phyloP scores from a whole-genome alignment of 2,797 vertebrate genomes.

The Mareca penelope region DNA sequence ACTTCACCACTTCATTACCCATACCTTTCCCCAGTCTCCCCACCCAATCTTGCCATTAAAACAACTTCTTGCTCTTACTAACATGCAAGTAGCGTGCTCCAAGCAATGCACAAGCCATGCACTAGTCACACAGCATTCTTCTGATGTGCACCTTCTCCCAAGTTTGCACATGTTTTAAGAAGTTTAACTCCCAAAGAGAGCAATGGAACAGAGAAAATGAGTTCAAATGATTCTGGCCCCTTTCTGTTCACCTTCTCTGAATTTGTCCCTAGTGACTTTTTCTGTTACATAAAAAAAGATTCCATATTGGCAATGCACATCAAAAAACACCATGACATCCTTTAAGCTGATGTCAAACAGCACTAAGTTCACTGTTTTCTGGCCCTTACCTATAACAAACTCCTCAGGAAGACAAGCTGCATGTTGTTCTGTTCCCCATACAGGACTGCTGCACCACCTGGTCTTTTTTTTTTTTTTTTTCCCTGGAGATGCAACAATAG shows the following conservation, averaged over 20 bases:
- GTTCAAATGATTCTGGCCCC: neutral
- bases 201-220: neutral
- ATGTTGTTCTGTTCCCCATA: neutral
- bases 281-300: neutral
- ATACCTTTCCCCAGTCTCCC: neutral
- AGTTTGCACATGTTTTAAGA: neutral
- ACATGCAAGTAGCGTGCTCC: fast-evolving
- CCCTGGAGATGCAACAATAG: too few relatives aligned
- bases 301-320: neutral
- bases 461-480: too few relatives aligned
- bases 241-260: neutral
- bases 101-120: neutral
- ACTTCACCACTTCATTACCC: conserved; percentile 42
- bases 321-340: neutral
- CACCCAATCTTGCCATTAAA: neutral
- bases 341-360: neutral
- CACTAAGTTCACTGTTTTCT: neutral
- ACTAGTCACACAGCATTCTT: neutral
- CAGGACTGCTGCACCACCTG: too few relatives aligned
- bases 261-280: neutral
- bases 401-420: neutral
- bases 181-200: neutral
- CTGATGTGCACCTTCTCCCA: fast-evolving
- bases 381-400: neutral
- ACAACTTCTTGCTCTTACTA: neutral